Evolutionary conservation across 2,113 vertebrate genomes (phyloP), one percentile per base, ranked within the genome.

Genomic region (Percopsis transmontana): DNA sequence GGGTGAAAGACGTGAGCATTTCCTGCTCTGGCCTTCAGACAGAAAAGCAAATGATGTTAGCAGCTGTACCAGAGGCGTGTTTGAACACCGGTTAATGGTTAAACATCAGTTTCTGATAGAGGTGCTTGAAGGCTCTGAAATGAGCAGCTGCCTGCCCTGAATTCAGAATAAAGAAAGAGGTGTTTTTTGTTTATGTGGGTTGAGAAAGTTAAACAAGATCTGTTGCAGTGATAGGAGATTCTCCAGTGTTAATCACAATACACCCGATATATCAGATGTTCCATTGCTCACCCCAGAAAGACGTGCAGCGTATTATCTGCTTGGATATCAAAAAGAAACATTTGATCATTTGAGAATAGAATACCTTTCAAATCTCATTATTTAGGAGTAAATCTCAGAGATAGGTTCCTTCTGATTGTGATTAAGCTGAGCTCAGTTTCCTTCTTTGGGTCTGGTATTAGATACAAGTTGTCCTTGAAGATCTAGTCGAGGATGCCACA

Each of bases 401-500:
- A 10, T 41, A 53, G 63, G 64, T 38, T 33, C 15, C 20, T 64
- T 33, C 5, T 33, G 27, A 6, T 7, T 33, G 27, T 33, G n/a
- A n/a, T n/a, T n/a, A 33, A 7, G 27, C 27, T 33, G 27, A 33
- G 27, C 27, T 33, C 27, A 33, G 27, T 33, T 33, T 33, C 27
- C 27, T 1, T 33, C 27, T 33, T 33, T 33, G 57, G 68, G 52
- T 23, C 66, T 13, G 40, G 61, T 80, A 60, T 11, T 52, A 72
- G 65, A 79, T 80, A 78, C 87, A 76, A 83, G 62, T 66, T 73
- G 69, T 44, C 53, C 80, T n/a, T n/a, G n/a, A n/a, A n/a, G 72
- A 81, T 78, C 62, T n/a, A 81, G 72, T 77, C 76, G 70, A 53
- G 83, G 79, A 82, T 74, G 62, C 69, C 57, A 77, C 47, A 24